Base-by-base conservation (phyloP, 2,113 vertebrate species). In the Toxotes chatareus region DNA sequence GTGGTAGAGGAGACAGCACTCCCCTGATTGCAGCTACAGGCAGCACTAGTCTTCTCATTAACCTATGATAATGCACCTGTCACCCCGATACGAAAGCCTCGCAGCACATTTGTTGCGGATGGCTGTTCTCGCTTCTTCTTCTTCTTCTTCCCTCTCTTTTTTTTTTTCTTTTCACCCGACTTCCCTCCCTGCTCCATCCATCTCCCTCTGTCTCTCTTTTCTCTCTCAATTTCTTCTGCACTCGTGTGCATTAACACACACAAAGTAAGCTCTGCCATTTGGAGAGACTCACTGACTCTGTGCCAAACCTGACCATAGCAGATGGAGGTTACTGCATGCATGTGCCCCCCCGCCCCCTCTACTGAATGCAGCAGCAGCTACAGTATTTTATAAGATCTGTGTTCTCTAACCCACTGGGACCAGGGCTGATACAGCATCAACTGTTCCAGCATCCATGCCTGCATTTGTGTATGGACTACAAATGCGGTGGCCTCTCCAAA, bases 21-120 rank as follows among this genome's bases (percentile, higher is more conserved):
- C 82, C 56, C 63, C 79, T 80, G 89, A 87, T 88, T 88, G 82
- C 85, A 84, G 88, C 89, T 87, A 89, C 86, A 86, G 88, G 80
- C 89, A 82, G 90, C 86, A 53, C 83, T 57, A 47, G 90, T 78
- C 89, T 89, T 85, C 91, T 93, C 90, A 93, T 94, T 93, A 93
- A 93, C 93, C 93, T 91, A 82, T 88, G 89, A 89, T 94, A 93
- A 94, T 94, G 89, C 83, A 91, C 88, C 90, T 91, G 92, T 92
- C 93, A 88, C 81, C 79, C 85, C 49, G 60, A 85, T 70, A 38
- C 40, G 1, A 78, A 86, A 83, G 80, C 86, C 87, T 91, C 7
- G 40, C 76, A 90, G 85, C 82, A 59, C 82, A 84, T 88, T 88
- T 81, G 81, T 77, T 82, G 76, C 31, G 19, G 80, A 82, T 82